Evolutionary conservation across 2,888 invertebrate species (phyloP).

Genomic region (Sminthurides aquaticus): DNA sequence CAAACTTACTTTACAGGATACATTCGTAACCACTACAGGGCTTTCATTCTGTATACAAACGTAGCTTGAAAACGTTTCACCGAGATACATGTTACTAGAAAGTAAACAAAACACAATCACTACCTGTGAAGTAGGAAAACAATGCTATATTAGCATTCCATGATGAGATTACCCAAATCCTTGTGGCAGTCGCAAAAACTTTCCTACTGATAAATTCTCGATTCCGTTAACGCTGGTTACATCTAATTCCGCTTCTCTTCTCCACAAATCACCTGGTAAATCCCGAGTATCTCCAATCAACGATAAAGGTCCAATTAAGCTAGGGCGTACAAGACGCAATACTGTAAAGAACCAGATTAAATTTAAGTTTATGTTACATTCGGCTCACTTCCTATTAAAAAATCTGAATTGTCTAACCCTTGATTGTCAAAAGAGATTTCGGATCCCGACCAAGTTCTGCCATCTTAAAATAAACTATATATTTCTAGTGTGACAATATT

Average conservation of each 20-base stretch:
- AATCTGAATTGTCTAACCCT: constrained; percentile 38
- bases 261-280: constrained; percentile 71
- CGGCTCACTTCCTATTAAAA: no score
- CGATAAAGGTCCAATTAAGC: constrained; percentile 70
- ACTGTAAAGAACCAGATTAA: constrained; percentile 55
- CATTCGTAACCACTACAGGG: constrained; percentile 70
- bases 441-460: constrained; percentile 25
- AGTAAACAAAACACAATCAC: not conserved
- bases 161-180: constrained; percentile 87
- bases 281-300: constrained; percentile 79
- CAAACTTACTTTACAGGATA: constrained; percentile 63
- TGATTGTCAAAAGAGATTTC: constrained; percentile 40
- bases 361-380: not conserved
- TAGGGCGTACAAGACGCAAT: constrained; percentile 89
- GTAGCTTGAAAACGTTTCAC: constrained; percentile 96
- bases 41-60: constrained; percentile 96
- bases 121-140: no score
- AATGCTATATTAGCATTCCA: no score
- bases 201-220: constrained; percentile 75
- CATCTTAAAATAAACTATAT: not conserved
- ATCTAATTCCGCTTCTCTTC: constrained; percentile 70
- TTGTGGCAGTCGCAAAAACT: constrained; percentile 86
- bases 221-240: constrained; percentile 73
- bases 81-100: constrained; percentile 82
- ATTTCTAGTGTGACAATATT: no score